Percentiles rank a stretch among this genome's conserved stretches.
Conservation (phyloP, 2,113 vertebrate genomes). For the Vidua macroura region DNA sequence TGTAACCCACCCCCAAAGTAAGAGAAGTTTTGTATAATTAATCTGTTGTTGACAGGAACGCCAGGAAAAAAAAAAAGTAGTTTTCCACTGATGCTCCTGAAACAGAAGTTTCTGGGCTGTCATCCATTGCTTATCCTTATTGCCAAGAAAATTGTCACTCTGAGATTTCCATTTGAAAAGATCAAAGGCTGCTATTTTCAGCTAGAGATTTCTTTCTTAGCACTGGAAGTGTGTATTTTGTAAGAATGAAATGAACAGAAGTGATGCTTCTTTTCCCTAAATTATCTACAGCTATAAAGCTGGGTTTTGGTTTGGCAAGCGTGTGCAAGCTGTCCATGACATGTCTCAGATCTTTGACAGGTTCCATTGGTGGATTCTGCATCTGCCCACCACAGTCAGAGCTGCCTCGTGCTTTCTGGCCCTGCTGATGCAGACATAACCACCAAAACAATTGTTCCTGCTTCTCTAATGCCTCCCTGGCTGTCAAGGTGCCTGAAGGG, state of each 20-base stretch:
- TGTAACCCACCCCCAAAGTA: background rate
- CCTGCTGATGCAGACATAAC: background rate
- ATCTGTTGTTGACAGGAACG: background rate
- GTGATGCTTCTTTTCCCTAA: background rate
- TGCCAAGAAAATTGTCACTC: background rate
- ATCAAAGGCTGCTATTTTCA: background rate
- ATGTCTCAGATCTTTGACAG: background rate
- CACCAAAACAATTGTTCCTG: background rate
- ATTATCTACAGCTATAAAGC: background rate
- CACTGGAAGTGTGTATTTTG: background rate
- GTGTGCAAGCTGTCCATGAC: background rate
- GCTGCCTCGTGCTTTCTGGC: background rate
- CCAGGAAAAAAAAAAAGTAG: background rate
- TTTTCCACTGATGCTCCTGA: background rate
- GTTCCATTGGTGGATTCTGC: accelerated
- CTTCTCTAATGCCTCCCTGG: background rate
- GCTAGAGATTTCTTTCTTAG: background rate
- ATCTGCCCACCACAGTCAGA: background rate
- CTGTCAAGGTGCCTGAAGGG: background rate
- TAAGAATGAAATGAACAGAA: background rate
- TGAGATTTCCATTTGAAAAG: background rate
- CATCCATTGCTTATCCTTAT: background rate
- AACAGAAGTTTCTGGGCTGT: background rate
- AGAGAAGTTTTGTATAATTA: background rate
- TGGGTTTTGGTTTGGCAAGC: background rate